These are phyloP conservation scores for Callipepla squamata DNA, from an alignment of 2,113 vertebrate genomes.

Conservation along the genomic window DNA sequence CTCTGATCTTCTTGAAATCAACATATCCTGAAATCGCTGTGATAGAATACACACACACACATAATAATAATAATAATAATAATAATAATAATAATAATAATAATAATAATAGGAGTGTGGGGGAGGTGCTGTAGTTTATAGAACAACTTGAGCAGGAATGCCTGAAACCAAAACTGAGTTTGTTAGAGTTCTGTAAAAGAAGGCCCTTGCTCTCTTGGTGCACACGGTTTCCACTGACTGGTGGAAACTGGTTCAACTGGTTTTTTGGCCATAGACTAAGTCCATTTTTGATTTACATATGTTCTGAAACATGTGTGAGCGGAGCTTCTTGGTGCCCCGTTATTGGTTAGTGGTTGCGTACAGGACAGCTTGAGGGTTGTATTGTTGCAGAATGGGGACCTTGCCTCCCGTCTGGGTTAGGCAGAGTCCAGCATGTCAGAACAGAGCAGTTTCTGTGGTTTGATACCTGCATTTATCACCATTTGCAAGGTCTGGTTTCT, in stretches of 20 bases:
- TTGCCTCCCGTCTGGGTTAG: background rate
- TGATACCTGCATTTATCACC: background rate
- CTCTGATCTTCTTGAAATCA: background rate
- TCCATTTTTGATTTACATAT: background rate
- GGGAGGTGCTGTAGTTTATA: background rate
- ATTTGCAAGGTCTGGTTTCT: background rate
- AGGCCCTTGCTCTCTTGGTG: background rate
- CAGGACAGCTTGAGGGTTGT: background rate
- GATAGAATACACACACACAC: too few species aligned
- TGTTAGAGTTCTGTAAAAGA: background rate
- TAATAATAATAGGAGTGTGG: too few species aligned
- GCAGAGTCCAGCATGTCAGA: background rate
- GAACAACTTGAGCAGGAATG: background rate
- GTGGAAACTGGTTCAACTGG: too few species aligned
- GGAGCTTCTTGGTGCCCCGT: too few species aligned
- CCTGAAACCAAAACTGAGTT: background rate
- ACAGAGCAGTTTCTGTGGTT: background rate
- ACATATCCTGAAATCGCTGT: background rate
- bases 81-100: too few species aligned
- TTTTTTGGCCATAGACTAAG: background rate
- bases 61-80: too few species aligned
- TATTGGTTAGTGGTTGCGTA: too few species aligned
- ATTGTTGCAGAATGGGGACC: background rate
- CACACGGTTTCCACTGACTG: background rate
- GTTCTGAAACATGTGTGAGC: rapidly evolving